Conservation (phyloP, 1,140 invertebrate genomes). For the Temnothorax curvispinosus region DNA sequence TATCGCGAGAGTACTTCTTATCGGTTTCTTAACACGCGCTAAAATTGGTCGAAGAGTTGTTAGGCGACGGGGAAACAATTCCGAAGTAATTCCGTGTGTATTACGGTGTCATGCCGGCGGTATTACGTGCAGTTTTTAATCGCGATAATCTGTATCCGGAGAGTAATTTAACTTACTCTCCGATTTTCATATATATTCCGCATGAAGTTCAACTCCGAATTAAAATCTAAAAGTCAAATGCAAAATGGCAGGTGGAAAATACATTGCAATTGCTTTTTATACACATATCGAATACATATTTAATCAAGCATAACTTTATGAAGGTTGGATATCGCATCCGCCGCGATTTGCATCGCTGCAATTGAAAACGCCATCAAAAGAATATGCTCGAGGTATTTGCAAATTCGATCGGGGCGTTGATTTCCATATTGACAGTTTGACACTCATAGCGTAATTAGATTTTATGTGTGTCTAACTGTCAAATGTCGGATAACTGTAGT, state of each 20-base stretch:
- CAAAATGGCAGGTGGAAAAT: conserved; percentile 1
- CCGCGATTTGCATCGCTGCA: background rate
- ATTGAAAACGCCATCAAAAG: conserved; percentile 23
- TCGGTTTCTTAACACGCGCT: background rate
- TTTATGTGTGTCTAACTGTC: background rate
- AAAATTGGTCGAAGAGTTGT: background rate
- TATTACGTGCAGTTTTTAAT: conserved; percentile 1
- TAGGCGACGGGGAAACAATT: background rate
- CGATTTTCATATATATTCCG: background rate
- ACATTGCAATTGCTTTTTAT: conserved; percentile 13
- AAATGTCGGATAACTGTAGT: background rate
- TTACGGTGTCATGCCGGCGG: background rate
- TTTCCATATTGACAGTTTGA: conserved; percentile 16
- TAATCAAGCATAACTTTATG: conserved; percentile 27
- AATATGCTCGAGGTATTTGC: background rate
- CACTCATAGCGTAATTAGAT: background rate
- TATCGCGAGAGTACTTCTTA: background rate
- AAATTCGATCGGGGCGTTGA: conserved; percentile 16
- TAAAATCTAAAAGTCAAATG: conserved; percentile 47
- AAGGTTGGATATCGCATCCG: background rate
- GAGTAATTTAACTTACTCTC: background rate
- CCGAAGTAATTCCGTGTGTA: background rate
- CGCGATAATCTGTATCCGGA: background rate
- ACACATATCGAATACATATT: conserved; percentile 4
- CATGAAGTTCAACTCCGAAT: background rate